phyloP scores from a whole-genome alignment of 2,113 vertebrate species.

The Irena cyanogastra region DNA sequence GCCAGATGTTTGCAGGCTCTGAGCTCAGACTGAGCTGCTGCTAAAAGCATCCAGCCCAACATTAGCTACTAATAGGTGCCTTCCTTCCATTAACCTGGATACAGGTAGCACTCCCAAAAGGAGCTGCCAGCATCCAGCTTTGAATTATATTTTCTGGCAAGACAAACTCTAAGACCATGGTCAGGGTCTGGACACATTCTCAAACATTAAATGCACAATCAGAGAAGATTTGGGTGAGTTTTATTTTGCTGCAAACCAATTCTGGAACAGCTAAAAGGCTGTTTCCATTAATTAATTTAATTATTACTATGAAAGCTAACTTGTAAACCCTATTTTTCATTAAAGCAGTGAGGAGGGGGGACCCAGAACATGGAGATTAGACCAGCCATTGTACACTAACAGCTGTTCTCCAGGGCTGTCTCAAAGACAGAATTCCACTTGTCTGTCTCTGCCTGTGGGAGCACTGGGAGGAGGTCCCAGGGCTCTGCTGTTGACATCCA shows the following conservation, averaged over 20 bases:
- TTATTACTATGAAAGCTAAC: neutral
- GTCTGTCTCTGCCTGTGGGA: too few relatives aligned
- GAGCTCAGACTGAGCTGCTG: neutral
- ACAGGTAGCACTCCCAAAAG: neutral
- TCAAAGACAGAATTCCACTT: neutral
- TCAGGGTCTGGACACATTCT: neutral
- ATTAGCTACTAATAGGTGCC: neutral
- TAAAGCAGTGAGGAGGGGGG: neutral
- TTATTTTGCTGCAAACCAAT: neutral
- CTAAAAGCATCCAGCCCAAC: neutral
- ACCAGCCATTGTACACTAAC: fast-evolving
- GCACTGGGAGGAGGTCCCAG: neutral
- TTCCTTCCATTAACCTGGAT: neutral
- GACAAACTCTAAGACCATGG: neutral
- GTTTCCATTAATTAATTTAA: neutral
- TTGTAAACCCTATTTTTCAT: neutral
- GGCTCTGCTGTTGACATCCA: neutral
- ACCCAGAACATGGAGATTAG: neutral
- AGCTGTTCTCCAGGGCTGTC: neutral
- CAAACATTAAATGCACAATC: neutral
- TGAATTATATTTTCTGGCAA: neutral
- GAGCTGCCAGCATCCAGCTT: neutral
- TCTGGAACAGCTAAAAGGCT: neutral
- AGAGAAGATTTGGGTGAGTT: neutral
- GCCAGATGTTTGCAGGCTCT: constrained; percentile 8